Conservation (phyloP, 2,113 vertebrate genomes). For the Rhineura floridana region DNA sequence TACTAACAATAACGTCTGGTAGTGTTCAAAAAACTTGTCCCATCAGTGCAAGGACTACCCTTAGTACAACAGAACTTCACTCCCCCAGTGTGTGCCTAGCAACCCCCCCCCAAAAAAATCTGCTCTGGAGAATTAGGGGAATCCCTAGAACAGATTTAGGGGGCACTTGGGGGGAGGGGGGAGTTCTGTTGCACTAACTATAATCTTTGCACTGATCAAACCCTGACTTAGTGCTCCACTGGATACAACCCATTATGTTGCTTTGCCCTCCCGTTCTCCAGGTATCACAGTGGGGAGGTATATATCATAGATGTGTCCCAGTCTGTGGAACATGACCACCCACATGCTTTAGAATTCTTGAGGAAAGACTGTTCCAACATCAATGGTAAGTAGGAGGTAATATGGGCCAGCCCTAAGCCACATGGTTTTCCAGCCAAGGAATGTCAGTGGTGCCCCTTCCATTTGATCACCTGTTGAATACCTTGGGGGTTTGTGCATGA, state of each 20-base stretch:
- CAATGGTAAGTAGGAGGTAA: constrained; percentile 79
- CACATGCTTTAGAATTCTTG: constrained; percentile 93
- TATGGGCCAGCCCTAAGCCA: background rate
- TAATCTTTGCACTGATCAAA: too few species aligned
- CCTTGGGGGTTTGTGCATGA: background rate
- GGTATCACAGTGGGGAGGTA: constrained; percentile 85
- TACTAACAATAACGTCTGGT: background rate
- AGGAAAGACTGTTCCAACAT: constrained; percentile 94
- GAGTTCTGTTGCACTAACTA: too few species aligned
- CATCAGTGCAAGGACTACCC: too few species aligned
- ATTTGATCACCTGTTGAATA: background rate
- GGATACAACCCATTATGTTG: too few species aligned
- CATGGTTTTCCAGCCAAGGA: background rate
- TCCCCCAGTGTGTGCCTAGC: too few species aligned
- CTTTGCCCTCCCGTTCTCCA: constrained; percentile 46
- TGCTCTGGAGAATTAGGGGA: too few species aligned
- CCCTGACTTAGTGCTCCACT: too few species aligned
- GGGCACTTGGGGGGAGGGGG: too few species aligned
- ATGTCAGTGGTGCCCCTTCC: background rate
- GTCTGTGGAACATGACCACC: constrained; percentile 96
- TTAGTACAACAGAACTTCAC: too few species aligned
- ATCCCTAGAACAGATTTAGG: too few species aligned
- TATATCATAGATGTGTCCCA: constrained; percentile 96
- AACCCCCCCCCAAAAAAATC: too few species aligned
- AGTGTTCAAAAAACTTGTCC: too few species aligned